Evolutionary conservation across 1,140 invertebrate species (phyloP).

Genomic region (Diorhabda elongata): DNA sequence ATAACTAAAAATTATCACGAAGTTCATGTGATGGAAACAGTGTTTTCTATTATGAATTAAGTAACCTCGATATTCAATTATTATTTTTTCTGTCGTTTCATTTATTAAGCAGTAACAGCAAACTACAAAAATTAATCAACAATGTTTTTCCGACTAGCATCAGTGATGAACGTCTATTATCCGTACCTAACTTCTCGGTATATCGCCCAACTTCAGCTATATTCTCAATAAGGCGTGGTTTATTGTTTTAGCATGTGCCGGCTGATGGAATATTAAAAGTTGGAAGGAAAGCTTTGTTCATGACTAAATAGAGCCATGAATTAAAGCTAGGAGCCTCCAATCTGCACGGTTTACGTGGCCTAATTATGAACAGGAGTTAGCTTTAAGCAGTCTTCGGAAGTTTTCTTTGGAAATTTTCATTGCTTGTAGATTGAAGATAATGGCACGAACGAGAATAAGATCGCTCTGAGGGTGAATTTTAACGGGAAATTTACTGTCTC

Average conservation of each 20-base stretch:
- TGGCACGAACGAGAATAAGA: neutral
- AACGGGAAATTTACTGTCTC: neutral
- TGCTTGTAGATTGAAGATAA: slow-evolving; percentile 2
- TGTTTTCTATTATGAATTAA: neutral
- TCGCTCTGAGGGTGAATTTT: neutral
- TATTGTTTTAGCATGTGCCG: slow-evolving; percentile 2
- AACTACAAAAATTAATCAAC: neutral
- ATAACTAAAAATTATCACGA: neutral
- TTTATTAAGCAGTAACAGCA: neutral
- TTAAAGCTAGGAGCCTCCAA: neutral
- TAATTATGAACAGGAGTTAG: neutral
- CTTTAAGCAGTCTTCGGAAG: neutral
- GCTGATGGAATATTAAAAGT: slow-evolving; percentile 2
- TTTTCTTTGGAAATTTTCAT: neutral
- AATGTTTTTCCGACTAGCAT: neutral
- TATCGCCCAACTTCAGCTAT: slow-evolving; percentile 1
- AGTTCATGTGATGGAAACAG: no score
- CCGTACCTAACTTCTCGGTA: neutral
- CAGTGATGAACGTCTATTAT: slow-evolving; percentile 1
- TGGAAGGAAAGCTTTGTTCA: neutral
- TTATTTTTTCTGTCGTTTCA: neutral
- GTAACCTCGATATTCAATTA: neutral
- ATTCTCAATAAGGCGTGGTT: slow-evolving; percentile 2
- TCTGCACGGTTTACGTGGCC: slow-evolving; percentile 1
- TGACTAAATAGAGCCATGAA: slow-evolving; percentile 2